Evolutionary conservation across 2,888 invertebrate genomes (phyloP).

Genomic region (Chironomus tentans): DNA sequence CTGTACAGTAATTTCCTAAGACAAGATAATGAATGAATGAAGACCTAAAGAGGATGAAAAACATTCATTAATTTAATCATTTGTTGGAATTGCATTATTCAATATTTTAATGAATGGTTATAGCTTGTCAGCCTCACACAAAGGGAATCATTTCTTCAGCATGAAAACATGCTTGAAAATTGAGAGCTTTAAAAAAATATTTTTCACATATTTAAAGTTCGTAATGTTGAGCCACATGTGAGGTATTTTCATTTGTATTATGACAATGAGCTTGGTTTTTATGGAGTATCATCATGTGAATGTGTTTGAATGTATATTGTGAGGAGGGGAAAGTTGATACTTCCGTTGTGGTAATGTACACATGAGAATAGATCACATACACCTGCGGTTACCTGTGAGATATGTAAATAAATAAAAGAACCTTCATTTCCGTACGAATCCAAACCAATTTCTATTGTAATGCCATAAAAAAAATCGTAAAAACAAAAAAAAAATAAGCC

Average conservation of each 20-base stretch:
- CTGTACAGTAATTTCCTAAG: neutral
- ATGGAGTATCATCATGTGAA: neutral
- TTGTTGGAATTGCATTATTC: neutral
- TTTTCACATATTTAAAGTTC: neutral
- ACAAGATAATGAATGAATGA: neutral
- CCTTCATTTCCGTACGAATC: constrained; percentile 11
- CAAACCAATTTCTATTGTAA: neutral
- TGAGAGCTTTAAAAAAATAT: too few species aligned
- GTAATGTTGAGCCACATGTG: neutral
- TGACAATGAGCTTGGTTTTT: neutral
- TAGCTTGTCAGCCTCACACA: too few species aligned
- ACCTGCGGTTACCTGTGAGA: neutral
- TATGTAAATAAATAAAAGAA: neutral
- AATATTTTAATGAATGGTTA: too few species aligned
- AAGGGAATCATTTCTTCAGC: too few species aligned
- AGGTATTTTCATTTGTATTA: neutral
- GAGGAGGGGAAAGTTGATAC: neutral
- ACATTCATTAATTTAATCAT: neutral
- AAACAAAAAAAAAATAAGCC: neutral
- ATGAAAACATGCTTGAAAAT: too few species aligned
- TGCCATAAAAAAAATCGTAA: neutral
- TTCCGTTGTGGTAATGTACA: neutral
- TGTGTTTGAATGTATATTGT: neutral
- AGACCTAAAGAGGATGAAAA: neutral
- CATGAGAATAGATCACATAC: neutral